A percentile compares a stretch with the other conserved stretches of the same genome.
Evolutionary conservation across 2,113 vertebrate genomes (phyloP).

Genomic region (Myiagra hebetior): DNA sequence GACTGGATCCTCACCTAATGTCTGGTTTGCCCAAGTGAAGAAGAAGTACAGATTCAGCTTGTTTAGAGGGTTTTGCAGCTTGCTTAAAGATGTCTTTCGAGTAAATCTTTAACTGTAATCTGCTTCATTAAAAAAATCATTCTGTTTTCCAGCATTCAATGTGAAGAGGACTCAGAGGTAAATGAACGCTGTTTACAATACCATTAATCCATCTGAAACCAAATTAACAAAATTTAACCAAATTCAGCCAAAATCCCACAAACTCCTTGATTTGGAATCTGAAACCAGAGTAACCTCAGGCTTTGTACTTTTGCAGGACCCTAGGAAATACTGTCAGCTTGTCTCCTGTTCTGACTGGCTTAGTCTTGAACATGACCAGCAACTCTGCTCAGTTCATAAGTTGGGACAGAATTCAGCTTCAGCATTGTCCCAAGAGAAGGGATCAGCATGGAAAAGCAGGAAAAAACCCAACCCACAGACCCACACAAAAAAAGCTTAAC

Average conservation of each 20-base stretch:
- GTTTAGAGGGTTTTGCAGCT: neutral
- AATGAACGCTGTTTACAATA: neutral
- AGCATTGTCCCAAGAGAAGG: neutral
- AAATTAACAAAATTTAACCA: neutral
- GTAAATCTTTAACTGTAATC: neutral
- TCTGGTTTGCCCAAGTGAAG: neutral
- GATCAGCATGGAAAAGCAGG: neutral
- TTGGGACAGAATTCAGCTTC: neutral
- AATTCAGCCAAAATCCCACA: neutral
- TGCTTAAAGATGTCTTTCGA: neutral
- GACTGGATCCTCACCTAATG: neutral
- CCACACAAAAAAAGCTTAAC: neutral
- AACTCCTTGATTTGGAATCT: neutral
- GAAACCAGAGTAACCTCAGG: neutral
- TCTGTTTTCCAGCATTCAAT: neutral
- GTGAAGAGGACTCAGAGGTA: neutral
- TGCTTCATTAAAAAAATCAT: neutral
- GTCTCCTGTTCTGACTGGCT: rapidly evolving
- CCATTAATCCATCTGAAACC: neutral
- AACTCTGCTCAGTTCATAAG: neutral
- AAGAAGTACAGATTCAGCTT: neutral
- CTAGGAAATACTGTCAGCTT: rapidly evolving
- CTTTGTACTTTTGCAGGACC: rapidly evolving
- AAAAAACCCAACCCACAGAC: rapidly evolving
- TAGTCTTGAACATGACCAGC: neutral